Evolutionary conservation across 2,888 invertebrate genomes (phyloP), one percentile per base, ranked within the genome.

Genomic region (Lordiphosa fenestrarum): DNA sequence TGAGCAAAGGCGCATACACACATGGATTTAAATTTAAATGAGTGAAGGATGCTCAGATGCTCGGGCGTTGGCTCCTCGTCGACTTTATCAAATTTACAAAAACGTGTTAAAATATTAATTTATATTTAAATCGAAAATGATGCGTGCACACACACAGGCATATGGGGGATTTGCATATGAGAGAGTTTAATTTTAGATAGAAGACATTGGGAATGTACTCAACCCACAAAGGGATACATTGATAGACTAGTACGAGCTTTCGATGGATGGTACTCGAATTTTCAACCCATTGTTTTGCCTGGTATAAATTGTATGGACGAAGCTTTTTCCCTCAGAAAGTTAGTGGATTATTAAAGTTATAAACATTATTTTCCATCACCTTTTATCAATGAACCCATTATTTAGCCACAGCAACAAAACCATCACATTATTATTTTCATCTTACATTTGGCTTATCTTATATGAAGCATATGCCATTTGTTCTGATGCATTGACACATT

Each of bases 71-170:
- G 61, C 68, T 61, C 53, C 68, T 57, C 63, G 59, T 54, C 46
- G 49, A 66, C 68, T 69, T 86, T 85, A 86, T 86, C 82, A 83
- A 77, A 78, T 69, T 77, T 70, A 72, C 66, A 84, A 54, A 70
- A 76, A 77, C 72, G 80, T 86, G 83, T 85, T 87, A 81, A 86
- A 85, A 81, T 86, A 85, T 86, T 86, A 81, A 87, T 86, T 81
- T 59, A 69, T 66, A 64, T 69, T 80, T 77, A 82, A 80, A 80
- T 71, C 77, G 75, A 75, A 73, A 71, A 70, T 62, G 65, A 70
- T 61, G 60, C 59, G 50, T 52, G 42, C 53, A 39, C 23, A 48
- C 33, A 15, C 13, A 39, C 7, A 39, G 15, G 0, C 10, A 39
- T 38, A 15, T 19, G 15, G 15, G 15, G 35, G 46, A 47, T 36